Evolutionary conservation across 1,140 invertebrate genomes (phyloP).

Genomic region (Heliconius himera): DNA sequence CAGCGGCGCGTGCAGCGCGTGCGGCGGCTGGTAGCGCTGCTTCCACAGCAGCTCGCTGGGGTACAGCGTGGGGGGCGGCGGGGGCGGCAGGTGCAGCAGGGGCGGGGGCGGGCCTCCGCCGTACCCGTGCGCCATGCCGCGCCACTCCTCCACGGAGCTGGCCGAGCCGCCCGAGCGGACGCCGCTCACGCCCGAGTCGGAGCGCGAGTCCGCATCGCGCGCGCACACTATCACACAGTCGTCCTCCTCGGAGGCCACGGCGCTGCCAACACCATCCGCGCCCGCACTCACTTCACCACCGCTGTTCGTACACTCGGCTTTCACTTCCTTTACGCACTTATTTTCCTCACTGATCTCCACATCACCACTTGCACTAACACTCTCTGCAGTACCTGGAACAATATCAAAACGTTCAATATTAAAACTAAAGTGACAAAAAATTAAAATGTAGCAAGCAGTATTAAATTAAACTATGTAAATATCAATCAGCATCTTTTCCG

Average conservation of each 20-base stretch:
- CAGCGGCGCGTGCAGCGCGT: conserved; percentile 60
- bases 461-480: conserved; percentile 24
- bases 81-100: conserved; percentile 72
- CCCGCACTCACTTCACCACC: conserved; percentile 72
- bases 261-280: conserved; percentile 77
- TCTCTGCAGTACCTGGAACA: conserved; percentile 71
- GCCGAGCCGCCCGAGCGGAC: conserved; percentile 84
- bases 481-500: conserved; percentile 38
- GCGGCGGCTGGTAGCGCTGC: conserved; percentile 75
- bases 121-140: conserved; percentile 77
- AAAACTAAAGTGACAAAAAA: neutral
- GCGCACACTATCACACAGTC: conserved; percentile 82
- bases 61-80: conserved; percentile 72
- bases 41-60: conserved; percentile 72
- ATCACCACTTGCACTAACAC: conserved; percentile 75
- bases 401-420: conserved; percentile 39
- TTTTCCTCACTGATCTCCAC: conserved; percentile 69
- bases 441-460: neutral
- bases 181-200: conserved; percentile 86
- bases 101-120: conserved; percentile 69
- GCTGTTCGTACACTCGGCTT: conserved; percentile 50
- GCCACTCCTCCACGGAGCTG: conserved; percentile 88
- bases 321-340: conserved; percentile 70
- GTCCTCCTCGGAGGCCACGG: conserved; percentile 82
- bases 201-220: conserved; percentile 81